Evolutionary conservation across 2,113 vertebrate species (phyloP).

Genomic region (Xyliphius kryptos): DNA sequence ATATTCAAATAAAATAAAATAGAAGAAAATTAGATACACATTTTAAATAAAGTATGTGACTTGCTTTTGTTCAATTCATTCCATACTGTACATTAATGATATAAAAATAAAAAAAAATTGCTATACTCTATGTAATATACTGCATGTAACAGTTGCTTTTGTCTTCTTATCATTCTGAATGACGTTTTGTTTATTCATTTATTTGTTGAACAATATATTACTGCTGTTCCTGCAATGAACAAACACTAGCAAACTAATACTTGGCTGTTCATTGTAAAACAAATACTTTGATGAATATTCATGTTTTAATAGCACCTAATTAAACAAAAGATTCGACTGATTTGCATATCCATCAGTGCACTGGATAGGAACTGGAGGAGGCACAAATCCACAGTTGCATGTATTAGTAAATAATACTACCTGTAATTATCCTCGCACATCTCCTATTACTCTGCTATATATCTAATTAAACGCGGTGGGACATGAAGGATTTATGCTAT

Average conservation of each 20-base stretch:
- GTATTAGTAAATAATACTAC: conserved; percentile 38
- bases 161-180: too few relatives aligned
- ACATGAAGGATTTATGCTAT: too few relatives aligned
- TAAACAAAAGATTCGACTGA: conserved; percentile 35
- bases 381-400: conserved; percentile 34
- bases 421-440: conserved; percentile 39
- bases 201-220: conserved; percentile 6
- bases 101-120: too few relatives aligned
- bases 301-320: conserved; percentile 32
- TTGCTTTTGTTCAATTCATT: too few relatives aligned
- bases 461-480: too few relatives aligned
- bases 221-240: conserved; percentile 4
- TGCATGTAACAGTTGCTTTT: too few relatives aligned
- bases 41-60: too few relatives aligned
- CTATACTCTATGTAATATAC: too few relatives aligned
- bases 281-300: conserved; percentile 37
- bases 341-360: conserved; percentile 28
- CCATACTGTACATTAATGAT: too few relatives aligned
- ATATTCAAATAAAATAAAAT: too few relatives aligned
- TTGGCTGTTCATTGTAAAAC: conserved; percentile 28
- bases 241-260: conserved; percentile 48
- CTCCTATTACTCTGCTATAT: conserved; percentile 28
- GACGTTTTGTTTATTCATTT: conserved; percentile 8
- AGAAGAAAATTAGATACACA: too few relatives aligned
- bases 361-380: conserved; percentile 24